phyloP scores from a whole-genome alignment of 2,113 vertebrate genomes.

The Psilopsiagon aymara region DNA sequence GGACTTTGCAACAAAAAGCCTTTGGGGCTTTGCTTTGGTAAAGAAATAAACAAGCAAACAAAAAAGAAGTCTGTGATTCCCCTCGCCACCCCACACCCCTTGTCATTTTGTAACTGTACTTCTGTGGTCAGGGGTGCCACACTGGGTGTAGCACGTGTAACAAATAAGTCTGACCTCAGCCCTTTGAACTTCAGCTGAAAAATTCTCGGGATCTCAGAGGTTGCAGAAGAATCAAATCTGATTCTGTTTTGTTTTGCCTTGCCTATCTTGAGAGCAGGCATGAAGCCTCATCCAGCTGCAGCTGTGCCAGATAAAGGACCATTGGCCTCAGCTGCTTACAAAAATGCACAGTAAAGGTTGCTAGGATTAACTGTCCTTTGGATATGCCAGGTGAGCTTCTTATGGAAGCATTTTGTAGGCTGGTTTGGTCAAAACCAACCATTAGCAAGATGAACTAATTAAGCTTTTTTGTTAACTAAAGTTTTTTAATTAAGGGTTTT shows the following conservation, averaged over 20 bases:
- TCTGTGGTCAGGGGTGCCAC: not conserved
- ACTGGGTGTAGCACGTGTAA: not conserved
- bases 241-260: not conserved
- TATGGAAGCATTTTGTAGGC: not conserved
- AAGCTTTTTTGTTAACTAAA: not conserved
- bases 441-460: not conserved
- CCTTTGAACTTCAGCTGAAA: not conserved
- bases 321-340: not conserved
- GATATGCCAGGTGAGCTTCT: not conserved
- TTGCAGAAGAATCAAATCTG: not conserved
- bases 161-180: not conserved
- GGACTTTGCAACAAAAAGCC: not conserved
- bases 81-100: not conserved
- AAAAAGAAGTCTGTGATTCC: not conserved
- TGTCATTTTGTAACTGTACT: not conserved
- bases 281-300: not conserved
- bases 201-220: not conserved
- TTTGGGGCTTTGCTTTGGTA: not conserved
- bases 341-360: not conserved
- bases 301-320: not conserved
- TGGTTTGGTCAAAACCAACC: not conserved
- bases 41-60: not conserved
- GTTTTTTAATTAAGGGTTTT: not conserved
- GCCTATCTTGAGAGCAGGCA: not conserved
- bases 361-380: not conserved